A percentile compares a stretch with the other conserved stretches of the same genome.
These are phyloP conservation scores for Charadrius vociferus DNA, from an alignment of 2,113 vertebrate species.

Conservation along the genomic window DNA sequence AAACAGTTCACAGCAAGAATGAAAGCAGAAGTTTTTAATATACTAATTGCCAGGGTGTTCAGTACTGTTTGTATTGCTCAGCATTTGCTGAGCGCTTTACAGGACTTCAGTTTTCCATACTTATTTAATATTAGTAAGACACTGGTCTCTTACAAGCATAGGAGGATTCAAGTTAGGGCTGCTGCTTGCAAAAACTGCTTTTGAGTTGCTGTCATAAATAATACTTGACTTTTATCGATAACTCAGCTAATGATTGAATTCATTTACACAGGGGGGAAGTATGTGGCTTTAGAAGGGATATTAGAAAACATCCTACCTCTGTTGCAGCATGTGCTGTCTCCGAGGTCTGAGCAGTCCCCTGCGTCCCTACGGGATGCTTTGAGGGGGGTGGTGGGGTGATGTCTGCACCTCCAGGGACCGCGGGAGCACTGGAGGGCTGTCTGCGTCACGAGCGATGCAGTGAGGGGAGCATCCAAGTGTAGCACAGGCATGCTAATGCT, in stretches of 20 bases:
- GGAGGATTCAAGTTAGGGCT: background rate
- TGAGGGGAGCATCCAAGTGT: background rate
- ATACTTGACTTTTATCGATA: background rate
- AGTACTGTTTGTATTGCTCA: background rate
- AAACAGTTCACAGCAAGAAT: background rate
- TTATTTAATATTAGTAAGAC: background rate
- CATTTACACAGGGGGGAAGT: background rate
- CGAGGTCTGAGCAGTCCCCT: background rate
- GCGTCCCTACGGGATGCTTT: background rate
- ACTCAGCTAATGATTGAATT: background rate
- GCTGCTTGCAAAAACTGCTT: background rate
- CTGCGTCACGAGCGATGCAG: fast-evolving
- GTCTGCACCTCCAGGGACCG: no score
- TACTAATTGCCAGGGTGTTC: background rate
- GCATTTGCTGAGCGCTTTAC: background rate
- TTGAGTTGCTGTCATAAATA: background rate
- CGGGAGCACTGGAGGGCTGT: background rate
- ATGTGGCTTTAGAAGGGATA: background rate
- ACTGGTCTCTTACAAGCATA: background rate
- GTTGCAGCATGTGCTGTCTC: background rate
- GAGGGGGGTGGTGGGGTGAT: no score
- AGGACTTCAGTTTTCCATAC: background rate
- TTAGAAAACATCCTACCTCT: background rate
- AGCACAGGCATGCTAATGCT: background rate
- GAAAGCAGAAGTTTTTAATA: background rate